phyloP scores from a whole-genome alignment of 2,113 vertebrate genomes.

The Ceuthmochares aereus region DNA sequence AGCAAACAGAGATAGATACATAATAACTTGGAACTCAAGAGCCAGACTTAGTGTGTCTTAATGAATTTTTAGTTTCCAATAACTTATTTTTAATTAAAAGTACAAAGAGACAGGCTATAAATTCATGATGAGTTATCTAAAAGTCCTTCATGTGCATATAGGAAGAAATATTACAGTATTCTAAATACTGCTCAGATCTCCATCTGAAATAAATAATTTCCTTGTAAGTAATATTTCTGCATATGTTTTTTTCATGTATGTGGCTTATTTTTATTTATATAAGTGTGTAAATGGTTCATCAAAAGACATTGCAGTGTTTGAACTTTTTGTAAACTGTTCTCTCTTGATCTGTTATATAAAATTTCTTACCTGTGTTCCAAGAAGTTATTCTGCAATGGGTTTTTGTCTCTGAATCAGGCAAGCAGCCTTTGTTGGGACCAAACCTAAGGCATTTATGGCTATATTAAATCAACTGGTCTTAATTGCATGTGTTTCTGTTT shows the following conservation, averaged over 20 bases:
- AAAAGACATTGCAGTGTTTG: not conserved
- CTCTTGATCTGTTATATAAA: not conserved
- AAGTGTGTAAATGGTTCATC: not conserved
- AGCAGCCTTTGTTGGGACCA: not conserved
- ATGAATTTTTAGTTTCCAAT: not conserved
- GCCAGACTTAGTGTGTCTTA: not conserved
- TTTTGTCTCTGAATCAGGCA: not conserved
- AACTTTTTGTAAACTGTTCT: not conserved
- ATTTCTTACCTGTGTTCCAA: not conserved
- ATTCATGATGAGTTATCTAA: not conserved
- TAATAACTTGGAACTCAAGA: not conserved
- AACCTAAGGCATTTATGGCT: not conserved
- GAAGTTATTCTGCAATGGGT: not conserved
- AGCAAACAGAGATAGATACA: not conserved
- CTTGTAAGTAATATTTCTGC: not conserved
- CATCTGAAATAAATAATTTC: not conserved
- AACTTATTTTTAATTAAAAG: not conserved
- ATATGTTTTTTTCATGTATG: not conserved
- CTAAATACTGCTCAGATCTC: not conserved
- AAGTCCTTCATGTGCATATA: not conserved
- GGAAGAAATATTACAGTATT: not conserved
- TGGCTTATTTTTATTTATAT: not conserved
- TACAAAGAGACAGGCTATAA: not conserved
- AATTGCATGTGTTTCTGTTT: not conserved
- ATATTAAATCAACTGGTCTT: not conserved